Conservation (phyloP, 23 tunicate genomes). For the Corella eumyota region DNA sequence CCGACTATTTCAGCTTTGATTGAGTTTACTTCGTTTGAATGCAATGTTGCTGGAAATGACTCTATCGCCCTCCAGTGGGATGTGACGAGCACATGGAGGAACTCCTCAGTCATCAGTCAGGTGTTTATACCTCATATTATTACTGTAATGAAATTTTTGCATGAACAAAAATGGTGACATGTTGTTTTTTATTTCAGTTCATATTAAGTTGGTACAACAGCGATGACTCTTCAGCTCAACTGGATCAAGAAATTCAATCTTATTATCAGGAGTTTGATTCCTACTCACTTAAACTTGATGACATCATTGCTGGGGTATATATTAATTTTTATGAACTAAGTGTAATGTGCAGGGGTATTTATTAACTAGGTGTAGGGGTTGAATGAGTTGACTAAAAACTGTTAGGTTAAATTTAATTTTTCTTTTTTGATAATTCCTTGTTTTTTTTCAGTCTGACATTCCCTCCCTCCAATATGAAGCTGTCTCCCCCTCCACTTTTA, state of each 20-base stretch:
- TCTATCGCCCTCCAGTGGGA: constrained; percentile 25
- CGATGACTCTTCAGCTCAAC: background rate
- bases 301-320: background rate
- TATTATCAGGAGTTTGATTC: constrained; percentile 22
- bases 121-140: background rate
- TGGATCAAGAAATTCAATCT: constrained; percentile 10
- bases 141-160: background rate
- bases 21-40: constrained; percentile 25
- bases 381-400: no score
- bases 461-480: constrained; percentile 28
- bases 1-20: constrained; percentile 42
- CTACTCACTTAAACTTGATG: constrained; percentile 41
- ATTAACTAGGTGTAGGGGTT: no score
- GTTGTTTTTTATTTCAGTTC: constrained; percentile 20
- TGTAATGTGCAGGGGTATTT: no score
- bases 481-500: constrained; percentile 11
- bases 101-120: constrained; percentile 19
- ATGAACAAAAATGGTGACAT: background rate
- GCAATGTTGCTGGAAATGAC: constrained; percentile 18
- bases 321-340: background rate
- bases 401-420: no score
- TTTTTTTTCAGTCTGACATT: constrained; percentile 13
- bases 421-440: no score
- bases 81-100: constrained; percentile 15
- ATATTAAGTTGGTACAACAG: constrained; percentile 28